These are phyloP conservation scores for Colius striatus DNA, from an alignment of 2,113 vertebrate species.

Conservation along the genomic window DNA sequence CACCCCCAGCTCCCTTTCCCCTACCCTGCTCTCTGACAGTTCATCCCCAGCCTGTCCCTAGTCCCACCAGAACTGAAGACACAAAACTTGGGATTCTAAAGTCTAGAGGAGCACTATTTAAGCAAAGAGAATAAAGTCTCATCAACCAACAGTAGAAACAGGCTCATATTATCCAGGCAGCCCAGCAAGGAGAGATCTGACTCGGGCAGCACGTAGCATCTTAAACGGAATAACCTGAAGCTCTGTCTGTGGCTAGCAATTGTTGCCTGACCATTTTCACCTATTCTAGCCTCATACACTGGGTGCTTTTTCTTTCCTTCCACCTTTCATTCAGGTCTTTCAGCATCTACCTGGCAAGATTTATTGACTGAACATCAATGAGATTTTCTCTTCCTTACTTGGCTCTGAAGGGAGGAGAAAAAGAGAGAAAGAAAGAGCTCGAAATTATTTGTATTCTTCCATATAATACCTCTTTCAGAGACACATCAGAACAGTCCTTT, in stretches of 20 bases:
- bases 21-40: too few relatives aligned
- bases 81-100: neutral
- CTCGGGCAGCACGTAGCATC: neutral
- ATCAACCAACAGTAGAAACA: neutral
- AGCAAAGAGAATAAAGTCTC: neutral
- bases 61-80: neutral
- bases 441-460: constrained; percentile 75
- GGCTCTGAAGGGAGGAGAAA: neutral
- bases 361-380: constrained; percentile 46
- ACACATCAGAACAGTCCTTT: constrained; percentile 76
- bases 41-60: too few relatives aligned
- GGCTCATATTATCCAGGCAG: neutral
- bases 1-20: too few relatives aligned
- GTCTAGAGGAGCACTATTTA: neutral
- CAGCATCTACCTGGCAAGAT: neutral
- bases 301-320: neutral
- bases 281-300: neutral
- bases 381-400: constrained; percentile 30
- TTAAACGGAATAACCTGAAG: neutral
- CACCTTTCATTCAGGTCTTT: neutral
- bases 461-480: constrained; percentile 67
- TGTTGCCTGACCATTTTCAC: neutral
- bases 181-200: neutral
- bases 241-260: neutral
- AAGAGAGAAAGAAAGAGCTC: neutral